These are phyloP conservation scores for Prionace glauca DNA, from an alignment of 2,797 vertebrate species.

Conservation along the genomic window DNA sequence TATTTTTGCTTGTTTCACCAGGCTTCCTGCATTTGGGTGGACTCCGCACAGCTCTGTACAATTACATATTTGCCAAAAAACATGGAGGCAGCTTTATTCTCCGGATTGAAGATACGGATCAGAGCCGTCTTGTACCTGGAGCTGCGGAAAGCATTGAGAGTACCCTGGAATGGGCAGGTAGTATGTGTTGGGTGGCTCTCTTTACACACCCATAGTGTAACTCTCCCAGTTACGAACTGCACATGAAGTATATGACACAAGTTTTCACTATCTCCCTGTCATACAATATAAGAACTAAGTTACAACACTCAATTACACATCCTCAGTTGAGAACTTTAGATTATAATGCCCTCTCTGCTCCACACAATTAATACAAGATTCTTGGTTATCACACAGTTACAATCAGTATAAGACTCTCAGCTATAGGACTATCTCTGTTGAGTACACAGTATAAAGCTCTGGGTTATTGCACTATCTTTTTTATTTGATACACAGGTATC, in stretches of 20 bases:
- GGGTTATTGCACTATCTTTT: background rate
- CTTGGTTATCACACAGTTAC: background rate
- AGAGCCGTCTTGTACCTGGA: conserved; percentile 70
- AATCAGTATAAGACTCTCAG: background rate
- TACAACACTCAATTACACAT: background rate
- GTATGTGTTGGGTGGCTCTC: background rate
- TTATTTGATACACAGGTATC: conserved; percentile 59
- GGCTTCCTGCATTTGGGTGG: conserved; percentile 86
- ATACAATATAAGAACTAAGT: no score
- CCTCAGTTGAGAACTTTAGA: background rate
- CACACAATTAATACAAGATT: background rate
- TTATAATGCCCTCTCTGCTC: background rate
- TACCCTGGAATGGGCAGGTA: conserved; percentile 90
- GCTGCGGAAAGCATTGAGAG: conserved; percentile 81
- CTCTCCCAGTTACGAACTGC: background rate
- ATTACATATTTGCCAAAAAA: conserved; percentile 85
- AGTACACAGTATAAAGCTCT: background rate
- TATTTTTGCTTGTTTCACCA: conserved; percentile 46
- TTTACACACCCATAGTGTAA: background rate
- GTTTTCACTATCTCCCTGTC: background rate
- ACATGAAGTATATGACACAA: background rate
- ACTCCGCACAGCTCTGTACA: conserved; percentile 86
- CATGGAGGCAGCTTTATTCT: conserved; percentile 73
- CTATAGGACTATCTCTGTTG: background rate
- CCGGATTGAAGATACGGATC: conserved; percentile 87